Evolutionary conservation across 2,888 invertebrate species (phyloP), one percentile per base, ranked within the genome.

Genomic region (Troilus luridus): DNA sequence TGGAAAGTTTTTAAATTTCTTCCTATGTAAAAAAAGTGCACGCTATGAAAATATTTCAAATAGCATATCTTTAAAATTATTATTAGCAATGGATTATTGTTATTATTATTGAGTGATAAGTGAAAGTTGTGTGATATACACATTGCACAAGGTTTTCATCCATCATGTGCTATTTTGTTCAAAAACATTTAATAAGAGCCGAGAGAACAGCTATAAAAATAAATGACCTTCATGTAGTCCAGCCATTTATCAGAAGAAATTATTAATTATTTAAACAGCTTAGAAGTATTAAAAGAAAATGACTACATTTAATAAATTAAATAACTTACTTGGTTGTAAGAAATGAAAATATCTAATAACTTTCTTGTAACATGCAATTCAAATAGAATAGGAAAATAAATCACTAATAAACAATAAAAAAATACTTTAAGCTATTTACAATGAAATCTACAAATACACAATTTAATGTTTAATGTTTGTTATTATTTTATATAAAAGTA

Each of bases 211-310:
- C 27, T 27, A 72, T 14, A 12, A 72, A 2, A 77, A 77, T 17
- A 77, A 77, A 77, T 77, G 72, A 77, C 72, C 72, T 77, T 77
- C 72, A 77, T 77, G 72, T 77, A 27, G 0, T 12, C 27, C 72
- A 41, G 17, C 27, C 17, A 27, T 77, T 41, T 27, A 17, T 77
- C 14, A 41, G 17, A 77, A 17, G 27, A 19, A 77, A 41, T 27
- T 41, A 77, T 77, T 77, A 27, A 77, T 77, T 19, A 41, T 17
- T 77, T 41, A 77, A 77, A 77, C 14, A 19, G 41, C 41, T 27
- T 41, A 41, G 72, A 24, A 67, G 24, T 24, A 67, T 67, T 67
- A 67, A 27, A 14, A 67, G 67, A 77, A 77, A 27, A 77, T 41
- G 6, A 77, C 6, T 41, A 41, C 41, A 41, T 77, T 77, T 77